phyloP scores from a whole-genome alignment of 2,888 invertebrate genomes.

The Hoplodrina blanda region DNA sequence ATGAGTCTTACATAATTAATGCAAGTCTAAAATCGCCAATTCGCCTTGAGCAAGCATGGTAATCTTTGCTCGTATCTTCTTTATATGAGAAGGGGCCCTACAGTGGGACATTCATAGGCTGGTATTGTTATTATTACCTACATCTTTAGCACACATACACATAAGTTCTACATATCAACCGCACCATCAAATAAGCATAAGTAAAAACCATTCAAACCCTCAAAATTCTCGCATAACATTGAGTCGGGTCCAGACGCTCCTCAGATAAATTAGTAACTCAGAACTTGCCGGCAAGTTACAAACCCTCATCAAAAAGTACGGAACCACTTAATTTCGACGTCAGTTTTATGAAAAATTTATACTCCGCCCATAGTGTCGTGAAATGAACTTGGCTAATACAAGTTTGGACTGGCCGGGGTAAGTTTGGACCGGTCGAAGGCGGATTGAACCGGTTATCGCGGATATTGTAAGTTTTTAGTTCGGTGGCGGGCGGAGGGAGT shows the following conservation, averaged over 20 bases:
- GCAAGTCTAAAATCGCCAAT: no score
- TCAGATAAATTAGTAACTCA: constrained; percentile 61
- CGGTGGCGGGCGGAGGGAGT: constrained; percentile 25
- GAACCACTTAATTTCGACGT: constrained; percentile 71
- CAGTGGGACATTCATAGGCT: no score
- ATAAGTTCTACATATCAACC: background rate
- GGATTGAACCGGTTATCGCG: constrained; percentile 57
- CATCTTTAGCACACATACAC: no score
- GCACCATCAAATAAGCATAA: constrained; percentile 19
- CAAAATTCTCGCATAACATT: constrained; percentile 35
- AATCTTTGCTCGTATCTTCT: no score
- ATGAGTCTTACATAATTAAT: no score
- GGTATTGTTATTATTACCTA: no score
- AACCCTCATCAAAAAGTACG: constrained; percentile 67
- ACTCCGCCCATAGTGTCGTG: constrained; percentile 59
- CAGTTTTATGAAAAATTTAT: constrained; percentile 74
- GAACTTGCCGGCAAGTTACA: constrained; percentile 49
- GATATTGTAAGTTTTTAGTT: constrained; percentile 62
- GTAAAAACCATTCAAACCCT: constrained; percentile 34
- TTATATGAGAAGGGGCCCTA: no score
- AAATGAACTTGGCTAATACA: constrained; percentile 64
- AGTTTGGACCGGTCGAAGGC: constrained; percentile 46
- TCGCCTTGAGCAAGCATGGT: no score
- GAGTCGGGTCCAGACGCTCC: constrained; percentile 46
- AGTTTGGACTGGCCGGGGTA: constrained; percentile 50